phyloP scores from a whole-genome alignment of 2,888 invertebrate genomes.

The Chirona hameri region DNA sequence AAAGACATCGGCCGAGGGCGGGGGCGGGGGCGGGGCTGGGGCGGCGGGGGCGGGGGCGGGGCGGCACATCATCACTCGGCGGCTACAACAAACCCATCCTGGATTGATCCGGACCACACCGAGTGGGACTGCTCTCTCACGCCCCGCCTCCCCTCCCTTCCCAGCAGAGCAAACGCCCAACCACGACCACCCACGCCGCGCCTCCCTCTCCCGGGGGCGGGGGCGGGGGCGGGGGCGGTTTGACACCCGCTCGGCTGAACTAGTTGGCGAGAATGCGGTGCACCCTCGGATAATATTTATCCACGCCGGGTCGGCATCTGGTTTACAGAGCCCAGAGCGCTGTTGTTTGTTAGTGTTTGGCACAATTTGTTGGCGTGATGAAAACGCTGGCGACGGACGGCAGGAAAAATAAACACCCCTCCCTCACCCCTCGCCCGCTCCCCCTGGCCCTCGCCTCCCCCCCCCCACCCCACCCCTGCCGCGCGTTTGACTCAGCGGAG shows the following conservation, averaged over 20 bases:
- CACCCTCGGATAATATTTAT: not conserved
- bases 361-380: conserved; percentile 28
- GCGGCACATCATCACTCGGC: no score
- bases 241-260: not conserved
- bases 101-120: no score
- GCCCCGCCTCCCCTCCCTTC: no score
- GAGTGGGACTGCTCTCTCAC: no score
- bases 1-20: no score
- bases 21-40: no score
- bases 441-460: no score
- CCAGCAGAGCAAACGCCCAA: not conserved
- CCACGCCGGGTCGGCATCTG: not conserved
- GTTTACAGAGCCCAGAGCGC: not conserved
- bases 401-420: conserved; percentile 1
- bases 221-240: not conserved
- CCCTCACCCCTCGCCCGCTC: not conserved
- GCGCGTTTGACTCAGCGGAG: not conserved
- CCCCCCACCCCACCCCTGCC: no score
- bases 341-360: conserved; percentile 5
- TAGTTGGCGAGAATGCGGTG: not conserved
- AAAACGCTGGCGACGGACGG: not conserved
- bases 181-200: not conserved
- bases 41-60: no score
- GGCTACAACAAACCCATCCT: no score
- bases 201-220: no score